Evolutionary conservation across 2,888 invertebrate species (phyloP).

Genomic region (Carpatolechia fugitivella): DNA sequence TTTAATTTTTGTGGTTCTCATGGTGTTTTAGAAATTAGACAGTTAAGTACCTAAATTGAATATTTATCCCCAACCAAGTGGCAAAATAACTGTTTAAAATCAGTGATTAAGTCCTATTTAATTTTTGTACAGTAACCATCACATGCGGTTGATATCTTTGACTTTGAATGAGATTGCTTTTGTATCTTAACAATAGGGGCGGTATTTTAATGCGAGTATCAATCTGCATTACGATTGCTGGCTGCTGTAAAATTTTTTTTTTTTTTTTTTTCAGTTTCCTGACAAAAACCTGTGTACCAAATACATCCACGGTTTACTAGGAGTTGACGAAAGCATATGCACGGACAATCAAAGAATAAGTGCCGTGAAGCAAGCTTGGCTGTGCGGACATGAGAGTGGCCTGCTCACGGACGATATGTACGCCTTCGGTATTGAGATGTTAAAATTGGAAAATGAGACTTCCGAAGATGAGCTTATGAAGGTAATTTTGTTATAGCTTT

Average conservation of each 20-base stretch:
- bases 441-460: constrained; percentile 53
- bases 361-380: constrained; percentile 64
- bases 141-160: too few species aligned
- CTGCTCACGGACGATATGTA: constrained; percentile 63
- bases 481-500: constrained; percentile 38
- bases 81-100: too few species aligned
- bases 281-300: constrained; percentile 59
- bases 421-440: constrained; percentile 59
- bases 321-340: constrained; percentile 45
- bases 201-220: too few species aligned
- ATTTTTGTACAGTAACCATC: too few species aligned
- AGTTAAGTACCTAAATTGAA: too few species aligned
- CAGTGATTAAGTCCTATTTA: too few species aligned
- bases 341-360: constrained; percentile 50
- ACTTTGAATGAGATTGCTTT: too few species aligned
- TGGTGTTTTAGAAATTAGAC: too few species aligned
- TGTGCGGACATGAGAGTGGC: constrained; percentile 56
- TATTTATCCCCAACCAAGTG: too few species aligned
- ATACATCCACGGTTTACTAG: constrained; percentile 60
- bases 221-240: too few species aligned
- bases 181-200: too few species aligned
- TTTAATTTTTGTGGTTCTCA: too few species aligned
- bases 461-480: constrained; percentile 46
- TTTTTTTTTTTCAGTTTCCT: constrained; percentile 48
- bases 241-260: background rate